phyloP scores from a whole-genome alignment of 92 coral and sea anemone species.

The Anthopleura xanthogrammica region DNA sequence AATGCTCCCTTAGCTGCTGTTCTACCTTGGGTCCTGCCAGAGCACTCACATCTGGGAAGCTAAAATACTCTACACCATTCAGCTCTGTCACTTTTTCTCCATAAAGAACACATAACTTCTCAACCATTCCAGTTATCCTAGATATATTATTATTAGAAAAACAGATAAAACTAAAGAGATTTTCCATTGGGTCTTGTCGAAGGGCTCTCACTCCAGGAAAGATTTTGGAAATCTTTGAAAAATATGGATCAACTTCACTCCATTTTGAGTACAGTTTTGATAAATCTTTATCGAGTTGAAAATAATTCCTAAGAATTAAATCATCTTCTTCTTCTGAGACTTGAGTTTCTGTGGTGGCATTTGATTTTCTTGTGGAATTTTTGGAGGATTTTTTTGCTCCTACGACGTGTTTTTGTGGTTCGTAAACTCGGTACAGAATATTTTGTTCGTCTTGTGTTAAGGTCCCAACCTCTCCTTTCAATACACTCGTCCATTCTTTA shows the following conservation, averaged over 20 bases:
- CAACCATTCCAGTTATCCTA: slow-evolving; percentile 86
- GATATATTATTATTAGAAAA: slow-evolving; percentile 93
- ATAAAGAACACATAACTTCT: slow-evolving; percentile 70
- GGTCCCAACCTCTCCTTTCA: slow-evolving; percentile 71
- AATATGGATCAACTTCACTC: slow-evolving; percentile 63
- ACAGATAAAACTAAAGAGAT: slow-evolving; percentile 89
- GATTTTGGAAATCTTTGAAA: slow-evolving; percentile 55
- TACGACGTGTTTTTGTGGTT: slow-evolving; percentile 8
- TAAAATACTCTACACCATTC: slow-evolving; percentile 55
- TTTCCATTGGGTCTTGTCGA: slow-evolving; percentile 91
- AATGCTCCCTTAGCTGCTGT: slow-evolving; percentile 59
- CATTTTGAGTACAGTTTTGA: slow-evolving; percentile 66
- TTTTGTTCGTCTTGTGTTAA: slow-evolving; percentile 69
- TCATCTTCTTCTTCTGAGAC: slow-evolving; percentile 31
- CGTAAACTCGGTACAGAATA: slow-evolving; percentile 71
- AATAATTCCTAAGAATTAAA: slow-evolving; percentile 70
- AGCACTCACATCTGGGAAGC: slow-evolving; percentile 65
- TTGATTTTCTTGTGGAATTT: not conserved
- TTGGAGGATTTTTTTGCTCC: too few relatives aligned
- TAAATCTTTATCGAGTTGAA: slow-evolving; percentile 72
- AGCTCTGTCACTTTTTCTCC: slow-evolving; percentile 67
- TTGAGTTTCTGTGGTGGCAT: not conserved
- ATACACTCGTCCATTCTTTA: slow-evolving; percentile 81
- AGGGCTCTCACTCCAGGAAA: slow-evolving; percentile 77
- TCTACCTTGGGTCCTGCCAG: slow-evolving; percentile 70